Conservation (phyloP, 2,797 vertebrate species). For the Chaenodraco wilsoni region DNA sequence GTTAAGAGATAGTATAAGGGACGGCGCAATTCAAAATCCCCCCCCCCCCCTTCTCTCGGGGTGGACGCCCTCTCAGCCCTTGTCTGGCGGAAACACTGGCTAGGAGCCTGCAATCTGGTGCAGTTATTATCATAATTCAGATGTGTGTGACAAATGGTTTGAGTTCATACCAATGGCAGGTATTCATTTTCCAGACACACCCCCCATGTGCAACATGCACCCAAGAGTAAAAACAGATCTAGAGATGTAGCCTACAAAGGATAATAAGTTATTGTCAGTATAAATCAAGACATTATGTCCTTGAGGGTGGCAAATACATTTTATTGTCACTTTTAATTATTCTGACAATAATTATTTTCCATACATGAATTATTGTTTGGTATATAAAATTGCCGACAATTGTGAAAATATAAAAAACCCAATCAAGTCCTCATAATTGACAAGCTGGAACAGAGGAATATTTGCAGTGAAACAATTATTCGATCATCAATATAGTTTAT, state of each 20-base stretch:
- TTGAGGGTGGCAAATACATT: neutral
- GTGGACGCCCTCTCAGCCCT: too few relatives aligned
- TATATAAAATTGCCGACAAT: neutral
- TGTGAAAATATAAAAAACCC: neutral
- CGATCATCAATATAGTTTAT: neutral
- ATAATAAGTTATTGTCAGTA: too few relatives aligned
- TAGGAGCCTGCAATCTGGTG: too few relatives aligned
- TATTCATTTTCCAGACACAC: slow-evolving; percentile 21
- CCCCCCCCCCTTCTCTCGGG: too few relatives aligned
- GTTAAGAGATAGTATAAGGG: too few relatives aligned
- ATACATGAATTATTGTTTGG: neutral
- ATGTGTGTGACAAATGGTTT: too few relatives aligned
- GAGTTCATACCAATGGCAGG: slow-evolving; percentile 16
- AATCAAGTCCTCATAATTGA: slow-evolving; percentile 2
- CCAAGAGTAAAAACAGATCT: slow-evolving; percentile 26
- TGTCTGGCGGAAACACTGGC: too few relatives aligned
- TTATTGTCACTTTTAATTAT: neutral
- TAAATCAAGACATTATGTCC: neutral
- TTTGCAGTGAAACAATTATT: neutral
- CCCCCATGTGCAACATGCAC: slow-evolving; percentile 30
- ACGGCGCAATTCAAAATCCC: too few relatives aligned
- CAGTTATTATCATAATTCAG: too few relatives aligned
- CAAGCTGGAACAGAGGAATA: neutral
- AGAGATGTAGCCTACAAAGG: neutral
- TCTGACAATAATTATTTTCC: neutral